phyloP scores from a whole-genome alignment of 2,888 invertebrate genomes.

The Lepidochrysops patricia region DNA sequence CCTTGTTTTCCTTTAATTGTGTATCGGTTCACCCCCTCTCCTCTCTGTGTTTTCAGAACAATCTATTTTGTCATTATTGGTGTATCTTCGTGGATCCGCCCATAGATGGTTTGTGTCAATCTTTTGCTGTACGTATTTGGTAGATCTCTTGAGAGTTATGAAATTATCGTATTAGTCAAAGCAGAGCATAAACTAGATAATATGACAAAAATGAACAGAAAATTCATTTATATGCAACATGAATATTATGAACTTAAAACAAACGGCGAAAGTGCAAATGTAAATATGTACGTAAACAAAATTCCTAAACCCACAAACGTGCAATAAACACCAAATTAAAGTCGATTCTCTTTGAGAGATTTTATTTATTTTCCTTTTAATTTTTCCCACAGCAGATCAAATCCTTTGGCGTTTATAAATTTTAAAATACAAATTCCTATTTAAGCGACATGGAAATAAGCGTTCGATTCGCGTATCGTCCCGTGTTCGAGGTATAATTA shows the following conservation, averaged over 20 bases:
- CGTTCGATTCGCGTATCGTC: constrained; percentile 22
- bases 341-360: constrained; percentile 12
- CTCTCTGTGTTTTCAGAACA: constrained; percentile 19
- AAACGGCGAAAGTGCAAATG: not conserved
- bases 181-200: not conserved
- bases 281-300: not conserved
- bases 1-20: constrained; percentile 71
- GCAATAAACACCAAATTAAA: constrained; percentile 19
- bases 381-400: constrained; percentile 13
- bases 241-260: not conserved
- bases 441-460: constrained; percentile 17
- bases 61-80: constrained; percentile 13
- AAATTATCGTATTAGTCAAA: too few relatives aligned
- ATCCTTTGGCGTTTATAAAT: constrained; percentile 18
- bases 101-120: not conserved
- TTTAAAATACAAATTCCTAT: constrained; percentile 2
- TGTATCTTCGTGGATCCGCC: not conserved
- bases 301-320: constrained; percentile 4
- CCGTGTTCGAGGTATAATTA: constrained; percentile 25
- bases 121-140: not conserved
- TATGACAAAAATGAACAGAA: not conserved
- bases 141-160: not conserved
- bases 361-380: constrained; percentile 6
- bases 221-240: not conserved
- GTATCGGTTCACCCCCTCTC: constrained; percentile 55